Percentiles rank a stretch among this genome's conserved stretches.
Conservation (phyloP, 2,888 invertebrate species). For the Esperia sulphurella region DNA sequence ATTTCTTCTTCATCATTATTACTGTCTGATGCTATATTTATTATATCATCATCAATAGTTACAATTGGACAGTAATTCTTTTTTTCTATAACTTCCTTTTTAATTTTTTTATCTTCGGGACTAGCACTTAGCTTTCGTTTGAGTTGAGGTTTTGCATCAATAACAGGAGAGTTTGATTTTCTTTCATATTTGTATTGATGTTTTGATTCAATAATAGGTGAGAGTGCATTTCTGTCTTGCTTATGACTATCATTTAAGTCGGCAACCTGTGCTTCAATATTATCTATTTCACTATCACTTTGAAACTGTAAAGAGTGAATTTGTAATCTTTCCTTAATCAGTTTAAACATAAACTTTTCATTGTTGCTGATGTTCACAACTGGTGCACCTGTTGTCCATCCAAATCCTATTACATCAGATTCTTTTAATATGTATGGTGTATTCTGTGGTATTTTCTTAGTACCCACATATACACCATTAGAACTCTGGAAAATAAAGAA, state of each 20-base stretch:
- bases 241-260: constrained; percentile 19
- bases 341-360: constrained; percentile 61
- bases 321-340: constrained; percentile 37
- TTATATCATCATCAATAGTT: constrained; percentile 25
- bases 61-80: constrained; percentile 11
- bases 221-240: neutral
- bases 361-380: constrained; percentile 42
- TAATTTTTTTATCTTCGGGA: constrained; percentile 17
- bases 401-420: constrained; percentile 77
- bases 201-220: neutral
- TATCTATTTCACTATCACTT: constrained; percentile 43
- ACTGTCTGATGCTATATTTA: constrained; percentile 48
- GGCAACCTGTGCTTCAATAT: constrained; percentile 38
- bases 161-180: constrained; percentile 20
- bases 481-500: constrained; percentile 68
- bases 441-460: constrained; percentile 48
- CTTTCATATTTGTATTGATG: neutral
- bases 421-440: constrained; percentile 48
- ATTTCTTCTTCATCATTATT: constrained; percentile 34
- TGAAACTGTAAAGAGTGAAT: constrained; percentile 28
- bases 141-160: constrained; percentile 26
- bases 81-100: constrained; percentile 23
- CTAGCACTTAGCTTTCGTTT: constrained; percentile 42
- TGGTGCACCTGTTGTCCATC: constrained; percentile 53
- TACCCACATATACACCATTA: constrained; percentile 80